phyloP scores from a whole-genome alignment of 2,888 invertebrate genomes.

The Drosophila paracracens region DNA sequence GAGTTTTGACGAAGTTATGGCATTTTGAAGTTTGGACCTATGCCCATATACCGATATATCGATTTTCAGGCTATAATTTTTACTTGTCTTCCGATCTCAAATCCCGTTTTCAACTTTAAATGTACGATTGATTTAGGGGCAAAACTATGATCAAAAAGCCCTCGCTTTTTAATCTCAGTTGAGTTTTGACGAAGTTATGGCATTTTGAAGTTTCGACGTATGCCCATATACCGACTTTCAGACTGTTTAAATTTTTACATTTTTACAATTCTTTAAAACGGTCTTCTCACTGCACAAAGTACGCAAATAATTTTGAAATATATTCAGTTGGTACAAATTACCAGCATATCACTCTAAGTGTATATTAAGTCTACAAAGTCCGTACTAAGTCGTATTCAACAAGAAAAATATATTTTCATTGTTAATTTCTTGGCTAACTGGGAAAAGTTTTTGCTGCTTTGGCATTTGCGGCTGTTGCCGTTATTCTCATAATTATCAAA shows the following conservation, averaged over 20 bases:
- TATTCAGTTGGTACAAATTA: constrained; percentile 13
- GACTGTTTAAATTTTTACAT: background rate
- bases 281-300: background rate
- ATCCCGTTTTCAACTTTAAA: no score
- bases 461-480: constrained; percentile 54
- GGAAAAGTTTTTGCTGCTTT: constrained; percentile 47
- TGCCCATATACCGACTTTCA: no score
- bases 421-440: constrained; percentile 68
- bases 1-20: no score
- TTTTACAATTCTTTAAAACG: background rate
- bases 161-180: no score
- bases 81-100: no score
- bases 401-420: constrained; percentile 59
- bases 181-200: no score
- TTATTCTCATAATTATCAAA: constrained; percentile 73
- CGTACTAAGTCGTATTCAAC: constrained; percentile 40
- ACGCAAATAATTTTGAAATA: constrained; percentile 14
- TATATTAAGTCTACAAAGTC: constrained; percentile 54
- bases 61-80: no score
- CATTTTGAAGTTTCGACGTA: no score
- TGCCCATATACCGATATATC: no score
- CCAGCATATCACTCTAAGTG: constrained; percentile 52
- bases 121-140: no score
- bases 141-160: no score
- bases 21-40: no score